Evolutionary conservation across 2,888 invertebrate genomes (phyloP), one percentile per base, ranked within the genome.

Genomic region (Graphium colonna): DNA sequence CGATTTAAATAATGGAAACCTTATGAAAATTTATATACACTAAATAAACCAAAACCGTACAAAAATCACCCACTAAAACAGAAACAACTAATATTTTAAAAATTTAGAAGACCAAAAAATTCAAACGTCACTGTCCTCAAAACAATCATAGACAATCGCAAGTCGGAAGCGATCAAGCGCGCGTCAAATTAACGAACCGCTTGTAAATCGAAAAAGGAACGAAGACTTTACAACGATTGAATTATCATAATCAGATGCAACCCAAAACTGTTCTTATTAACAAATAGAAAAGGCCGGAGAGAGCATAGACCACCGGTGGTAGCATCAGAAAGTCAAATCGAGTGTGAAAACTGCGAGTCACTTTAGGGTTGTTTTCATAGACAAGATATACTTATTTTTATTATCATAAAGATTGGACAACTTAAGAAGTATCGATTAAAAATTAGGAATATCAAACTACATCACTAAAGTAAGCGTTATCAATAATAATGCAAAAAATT

Each of bases 311-410:
- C 84, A 82, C 84, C 81, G 74, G 78, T 82, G 75, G 75, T 74
- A 73, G 60, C 75, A 82, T 85, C 80, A 81, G 73, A 80, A 82
- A 83, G 79, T 81, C 79, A 72, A 84, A 82, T 82, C 69, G 59
- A 69, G 57, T 58, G 50, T 57, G 63, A 75, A 74, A 75, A 66
- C 64, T 64, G 73, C 77, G 55, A 68, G 82, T 84, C 84, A 63
- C 51, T 48, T 33, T 60, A 57, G 40, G 56, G 17, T 45, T 54
- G 17, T 55, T 45, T 50, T 55, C 50, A 60, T 18, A 46, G n/a
- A 45, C 42, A 10, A 26, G 13, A 36, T 36, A 12, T 13, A n/a
- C 12, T 12, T 36, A 12, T 2, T 36, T 36, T 36, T 36, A 3
- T 44, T 45, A 44, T 43, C 44, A 49, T 49, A 49, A 53, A 53